Evolutionary conservation across 2,797 vertebrate species (phyloP).

Genomic region (Melopsittacus undulatus): DNA sequence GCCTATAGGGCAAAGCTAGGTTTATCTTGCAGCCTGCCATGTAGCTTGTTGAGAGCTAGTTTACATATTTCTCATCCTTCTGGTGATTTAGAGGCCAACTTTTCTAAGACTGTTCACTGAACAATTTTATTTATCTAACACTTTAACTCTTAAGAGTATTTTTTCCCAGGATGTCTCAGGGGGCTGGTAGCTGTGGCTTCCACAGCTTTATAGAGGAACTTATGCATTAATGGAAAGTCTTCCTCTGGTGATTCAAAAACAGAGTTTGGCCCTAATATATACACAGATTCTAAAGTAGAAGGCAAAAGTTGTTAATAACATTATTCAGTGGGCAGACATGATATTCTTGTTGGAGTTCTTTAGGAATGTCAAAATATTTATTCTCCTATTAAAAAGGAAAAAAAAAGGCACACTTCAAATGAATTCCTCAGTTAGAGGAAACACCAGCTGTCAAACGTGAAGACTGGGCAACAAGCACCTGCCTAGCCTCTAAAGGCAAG

Average conservation of each 20-base stretch:
- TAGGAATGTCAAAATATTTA: not conserved
- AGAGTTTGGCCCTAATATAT: not conserved
- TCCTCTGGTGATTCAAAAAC: not conserved
- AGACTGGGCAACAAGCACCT: not conserved
- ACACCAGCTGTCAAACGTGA: not conserved
- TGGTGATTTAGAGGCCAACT: not conserved
- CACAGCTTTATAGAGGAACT: not conserved
- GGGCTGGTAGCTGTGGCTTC: not conserved
- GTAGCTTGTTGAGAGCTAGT: not conserved
- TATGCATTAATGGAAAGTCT: not conserved
- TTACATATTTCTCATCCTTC: not conserved
- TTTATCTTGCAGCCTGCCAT: not conserved
- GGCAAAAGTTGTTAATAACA: not conserved
- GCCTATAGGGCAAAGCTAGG: not conserved
- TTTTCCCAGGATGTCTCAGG: not conserved
- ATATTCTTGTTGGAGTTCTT: not conserved
- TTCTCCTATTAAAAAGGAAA: not conserved
- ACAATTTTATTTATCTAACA: not conserved
- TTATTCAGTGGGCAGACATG: not conserved
- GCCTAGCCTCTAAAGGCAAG: not conserved
- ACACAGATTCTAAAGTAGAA: not conserved
- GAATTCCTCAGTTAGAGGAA: not conserved
- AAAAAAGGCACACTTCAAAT: not conserved
- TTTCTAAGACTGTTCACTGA: not conserved
- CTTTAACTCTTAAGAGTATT: not conserved